These are phyloP conservation scores for Electrona antarctica DNA, from an alignment of 2,113 vertebrate species.

Conservation along the genomic window DNA sequence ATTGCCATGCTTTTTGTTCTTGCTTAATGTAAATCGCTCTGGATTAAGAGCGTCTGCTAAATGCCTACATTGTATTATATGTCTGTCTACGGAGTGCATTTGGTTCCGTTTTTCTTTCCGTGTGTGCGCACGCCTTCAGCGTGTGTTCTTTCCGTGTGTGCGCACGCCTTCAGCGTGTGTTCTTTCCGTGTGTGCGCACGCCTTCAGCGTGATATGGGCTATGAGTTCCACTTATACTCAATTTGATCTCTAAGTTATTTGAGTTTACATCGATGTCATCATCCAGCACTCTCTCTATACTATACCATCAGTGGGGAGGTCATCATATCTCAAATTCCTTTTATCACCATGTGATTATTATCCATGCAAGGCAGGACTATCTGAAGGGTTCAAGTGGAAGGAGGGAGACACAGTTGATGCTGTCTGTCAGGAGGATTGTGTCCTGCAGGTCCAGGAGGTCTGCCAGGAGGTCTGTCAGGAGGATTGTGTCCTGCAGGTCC, in stretches of 20 bases:
- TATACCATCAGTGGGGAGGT: not conserved
- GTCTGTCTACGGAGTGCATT: no score
- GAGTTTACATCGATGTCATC: not conserved
- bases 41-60: not conserved
- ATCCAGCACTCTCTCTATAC: not conserved
- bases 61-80: not conserved
- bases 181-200: no score
- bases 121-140: no score
- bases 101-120: no score
- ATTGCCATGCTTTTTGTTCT: no score
- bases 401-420: not conserved
- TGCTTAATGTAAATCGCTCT: no score
- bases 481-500: conserved; percentile 6
- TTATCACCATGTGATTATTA: not conserved
- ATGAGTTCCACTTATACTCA: not conserved
- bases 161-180: no score
- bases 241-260: not conserved
- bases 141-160: no score
- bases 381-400: not conserved
- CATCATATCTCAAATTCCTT: not conserved
- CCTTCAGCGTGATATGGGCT: not conserved
- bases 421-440: not conserved
- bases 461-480: not conserved
- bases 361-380: not conserved
- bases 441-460: not conserved